phyloP scores from a whole-genome alignment of 2,113 vertebrate genomes.

The Strix uralensis region DNA sequence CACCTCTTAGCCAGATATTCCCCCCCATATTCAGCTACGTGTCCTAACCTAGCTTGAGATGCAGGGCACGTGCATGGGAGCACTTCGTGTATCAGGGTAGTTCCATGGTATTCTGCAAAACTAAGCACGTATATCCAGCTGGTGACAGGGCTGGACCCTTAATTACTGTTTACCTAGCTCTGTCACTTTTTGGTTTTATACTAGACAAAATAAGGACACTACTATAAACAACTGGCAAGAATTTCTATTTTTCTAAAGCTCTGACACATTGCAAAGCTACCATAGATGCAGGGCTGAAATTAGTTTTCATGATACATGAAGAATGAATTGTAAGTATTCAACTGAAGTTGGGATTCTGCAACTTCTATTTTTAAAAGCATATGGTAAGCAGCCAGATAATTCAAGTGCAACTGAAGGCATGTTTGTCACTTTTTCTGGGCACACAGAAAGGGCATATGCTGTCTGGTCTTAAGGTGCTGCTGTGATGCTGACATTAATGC shows the following conservation, averaged over 20 bases:
- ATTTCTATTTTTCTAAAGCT: not conserved
- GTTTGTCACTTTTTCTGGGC: not conserved
- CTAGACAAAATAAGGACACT: not conserved
- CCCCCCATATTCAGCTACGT: not conserved
- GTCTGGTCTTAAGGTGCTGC: not conserved
- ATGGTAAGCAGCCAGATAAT: not conserved
- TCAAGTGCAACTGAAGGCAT: not conserved
- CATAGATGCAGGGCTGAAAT: not conserved
- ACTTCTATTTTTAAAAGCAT: not conserved
- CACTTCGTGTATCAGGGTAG: not conserved
- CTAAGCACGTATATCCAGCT: not conserved
- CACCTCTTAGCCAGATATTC: not conserved
- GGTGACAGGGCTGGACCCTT: not conserved
- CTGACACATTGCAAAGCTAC: not conserved
- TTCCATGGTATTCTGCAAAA: not conserved
- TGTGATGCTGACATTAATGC: not conserved
- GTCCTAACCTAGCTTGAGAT: not conserved
- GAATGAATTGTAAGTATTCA: not conserved
- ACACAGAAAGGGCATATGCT: not conserved
- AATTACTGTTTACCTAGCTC: not conserved
- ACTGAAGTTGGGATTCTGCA: not conserved
- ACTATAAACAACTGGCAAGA: not conserved
- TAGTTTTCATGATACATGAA: not conserved
- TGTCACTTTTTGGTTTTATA: not conserved
- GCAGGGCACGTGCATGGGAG: rapidly evolving